These are phyloP conservation scores for Chloropsis hardwickii DNA, from an alignment of 2,113 vertebrate species.

Conservation along the genomic window DNA sequence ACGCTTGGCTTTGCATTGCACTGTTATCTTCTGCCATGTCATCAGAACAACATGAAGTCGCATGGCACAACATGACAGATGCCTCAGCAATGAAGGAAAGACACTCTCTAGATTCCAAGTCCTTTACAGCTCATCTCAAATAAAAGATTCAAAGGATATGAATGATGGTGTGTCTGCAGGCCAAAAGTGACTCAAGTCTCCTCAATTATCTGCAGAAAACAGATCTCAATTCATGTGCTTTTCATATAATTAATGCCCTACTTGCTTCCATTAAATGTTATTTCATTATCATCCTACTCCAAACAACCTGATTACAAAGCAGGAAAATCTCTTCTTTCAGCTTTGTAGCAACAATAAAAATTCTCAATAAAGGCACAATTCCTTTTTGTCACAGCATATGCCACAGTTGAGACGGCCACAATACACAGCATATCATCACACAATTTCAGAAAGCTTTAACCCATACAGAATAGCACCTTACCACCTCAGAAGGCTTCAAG, in stretches of 20 bases:
- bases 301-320: neutral
- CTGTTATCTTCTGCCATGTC: constrained; percentile 37
- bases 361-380: neutral
- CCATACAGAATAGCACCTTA: neutral
- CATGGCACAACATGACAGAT: constrained; percentile 36
- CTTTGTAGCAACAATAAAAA: neutral
- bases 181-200: constrained; percentile 16
- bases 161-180: constrained; percentile 25
- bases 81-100: constrained; percentile 56
- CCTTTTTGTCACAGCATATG: neutral
- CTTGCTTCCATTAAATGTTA: constrained; percentile 4
- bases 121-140: constrained; percentile 44
- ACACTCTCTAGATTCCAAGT: constrained; percentile 9
- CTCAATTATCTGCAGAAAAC: constrained; percentile 29
- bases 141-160: constrained; percentile 45
- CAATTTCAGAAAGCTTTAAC: neutral
- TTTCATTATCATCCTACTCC: constrained; percentile 21
- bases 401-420: neutral
- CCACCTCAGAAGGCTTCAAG: neutral
- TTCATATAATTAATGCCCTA: constrained; percentile 1
- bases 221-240: constrained; percentile 16
- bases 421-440: neutral
- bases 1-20: constrained; percentile 34
- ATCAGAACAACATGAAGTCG: neutral
- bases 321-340: neutral